Conservation (phyloP, 1,140 invertebrate genomes). For the Aphelinus atriplicis region DNA sequence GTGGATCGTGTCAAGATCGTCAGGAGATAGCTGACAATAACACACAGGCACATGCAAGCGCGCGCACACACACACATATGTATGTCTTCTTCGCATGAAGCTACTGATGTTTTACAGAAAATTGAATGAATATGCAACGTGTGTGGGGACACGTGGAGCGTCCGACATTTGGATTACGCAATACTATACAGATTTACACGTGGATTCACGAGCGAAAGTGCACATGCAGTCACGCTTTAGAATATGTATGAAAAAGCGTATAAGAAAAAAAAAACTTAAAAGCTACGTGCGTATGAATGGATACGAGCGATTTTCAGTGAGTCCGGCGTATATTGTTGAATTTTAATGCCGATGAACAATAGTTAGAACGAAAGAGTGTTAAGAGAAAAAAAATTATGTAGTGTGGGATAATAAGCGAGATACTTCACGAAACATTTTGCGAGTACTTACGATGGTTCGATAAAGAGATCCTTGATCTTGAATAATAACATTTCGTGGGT, state of each 20-base stretch:
- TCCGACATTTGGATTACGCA: too few relatives aligned
- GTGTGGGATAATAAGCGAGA: not conserved
- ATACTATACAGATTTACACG: too few relatives aligned
- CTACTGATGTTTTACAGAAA: not conserved
- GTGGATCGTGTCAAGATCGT: constrained; percentile 41
- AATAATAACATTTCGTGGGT: too few relatives aligned
- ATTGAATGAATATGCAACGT: not conserved
- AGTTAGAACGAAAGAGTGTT: not conserved
- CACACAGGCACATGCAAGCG: constrained; percentile 34
- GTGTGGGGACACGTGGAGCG: not conserved
- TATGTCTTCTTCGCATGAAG: not conserved
- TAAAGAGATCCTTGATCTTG: not conserved
- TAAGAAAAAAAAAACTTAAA: not conserved
- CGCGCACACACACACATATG: constrained; percentile 8
- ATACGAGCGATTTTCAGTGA: not conserved
- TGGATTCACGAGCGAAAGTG: not conserved
- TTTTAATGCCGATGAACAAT: not conserved
- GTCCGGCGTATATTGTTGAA: not conserved
- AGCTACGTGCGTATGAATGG: constrained; percentile 10
- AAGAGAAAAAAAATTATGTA: not conserved
- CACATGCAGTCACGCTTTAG: constrained; percentile 12
- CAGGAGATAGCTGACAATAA: constrained; percentile 61
- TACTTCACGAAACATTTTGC: not conserved
- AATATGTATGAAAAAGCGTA: not conserved
- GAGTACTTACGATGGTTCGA: constrained; percentile 6